phyloP scores from a whole-genome alignment of 2,797 vertebrate genomes.

The Gymnothorax javanicus region DNA sequence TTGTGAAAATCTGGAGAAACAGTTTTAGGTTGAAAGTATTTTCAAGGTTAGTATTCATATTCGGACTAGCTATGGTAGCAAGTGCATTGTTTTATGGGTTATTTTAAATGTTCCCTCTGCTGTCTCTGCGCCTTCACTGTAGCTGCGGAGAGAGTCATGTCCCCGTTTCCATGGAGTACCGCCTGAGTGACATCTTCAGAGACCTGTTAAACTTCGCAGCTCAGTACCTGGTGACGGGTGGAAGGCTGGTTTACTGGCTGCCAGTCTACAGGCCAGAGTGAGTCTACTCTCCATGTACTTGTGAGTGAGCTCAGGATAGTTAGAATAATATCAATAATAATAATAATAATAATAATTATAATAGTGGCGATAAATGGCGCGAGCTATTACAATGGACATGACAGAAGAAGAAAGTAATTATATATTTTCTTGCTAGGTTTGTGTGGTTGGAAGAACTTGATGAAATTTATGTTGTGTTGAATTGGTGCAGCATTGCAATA shows the following conservation, averaged over 20 bases:
- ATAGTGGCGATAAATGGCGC: no score
- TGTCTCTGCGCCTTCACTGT: conserved; percentile 16
- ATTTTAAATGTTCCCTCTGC: conserved; percentile 2
- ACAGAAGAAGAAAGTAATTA: no score
- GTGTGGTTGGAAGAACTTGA: no score
- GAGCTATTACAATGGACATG: no score
- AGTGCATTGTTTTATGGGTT: not conserved
- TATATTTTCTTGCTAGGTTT: no score
- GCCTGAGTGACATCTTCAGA: conserved; percentile 94
- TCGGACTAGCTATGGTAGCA: not conserved
- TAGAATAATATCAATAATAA: not conserved
- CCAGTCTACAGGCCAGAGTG: conserved; percentile 94
- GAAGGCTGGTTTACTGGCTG: conserved; percentile 95
- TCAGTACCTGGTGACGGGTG: conserved; percentile 82
- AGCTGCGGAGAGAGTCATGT: conserved; percentile 85
- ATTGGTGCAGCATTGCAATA: no score
- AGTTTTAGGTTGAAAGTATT: not conserved
- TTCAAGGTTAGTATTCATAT: not conserved
- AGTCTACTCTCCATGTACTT: conserved; percentile 56
- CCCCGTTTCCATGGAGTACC: conserved; percentile 87
- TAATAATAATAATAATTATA: no score
- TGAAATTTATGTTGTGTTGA: no score
- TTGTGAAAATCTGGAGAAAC: not conserved
- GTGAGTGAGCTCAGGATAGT: not conserved
- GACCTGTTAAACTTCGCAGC: conserved; percentile 92